phyloP scores from a whole-genome alignment of 2,113 vertebrate genomes.

The Ciconia boyciana region DNA sequence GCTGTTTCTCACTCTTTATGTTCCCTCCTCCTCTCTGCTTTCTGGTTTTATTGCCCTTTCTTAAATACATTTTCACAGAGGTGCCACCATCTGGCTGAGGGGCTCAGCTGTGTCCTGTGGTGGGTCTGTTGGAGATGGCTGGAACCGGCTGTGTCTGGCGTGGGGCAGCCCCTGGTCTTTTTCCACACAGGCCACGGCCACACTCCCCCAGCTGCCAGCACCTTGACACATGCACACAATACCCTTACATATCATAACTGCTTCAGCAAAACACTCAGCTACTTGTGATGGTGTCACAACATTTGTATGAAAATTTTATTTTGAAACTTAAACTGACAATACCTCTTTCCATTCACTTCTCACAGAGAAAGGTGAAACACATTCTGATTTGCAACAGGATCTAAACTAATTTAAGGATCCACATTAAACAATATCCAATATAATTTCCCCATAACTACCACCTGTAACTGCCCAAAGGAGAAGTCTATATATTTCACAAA shows the following conservation, averaged over 20 bases:
- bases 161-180: neutral
- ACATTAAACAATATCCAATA: neutral
- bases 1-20: neutral
- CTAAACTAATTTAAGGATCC: neutral
- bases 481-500: neutral
- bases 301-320: neutral
- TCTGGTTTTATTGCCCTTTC: neutral
- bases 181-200: too few species aligned
- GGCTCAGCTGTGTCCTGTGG: too few species aligned
- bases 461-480: neutral
- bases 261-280: neutral
- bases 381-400: neutral
- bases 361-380: neutral
- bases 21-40: neutral
- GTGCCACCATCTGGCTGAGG: too few species aligned
- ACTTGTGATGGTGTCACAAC: neutral
- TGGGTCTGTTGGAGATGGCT: too few species aligned
- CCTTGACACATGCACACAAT: neutral
- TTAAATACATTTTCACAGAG: neutral
- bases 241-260: neutral
- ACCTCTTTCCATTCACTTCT: neutral
- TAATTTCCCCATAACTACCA: neutral
- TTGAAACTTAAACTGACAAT: neutral
- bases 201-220: neutral
- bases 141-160: neutral